Evolutionary conservation across 2,888 invertebrate genomes (phyloP), one percentile per base, ranked within the genome.

Genomic region (Hylaea fasciaria): DNA sequence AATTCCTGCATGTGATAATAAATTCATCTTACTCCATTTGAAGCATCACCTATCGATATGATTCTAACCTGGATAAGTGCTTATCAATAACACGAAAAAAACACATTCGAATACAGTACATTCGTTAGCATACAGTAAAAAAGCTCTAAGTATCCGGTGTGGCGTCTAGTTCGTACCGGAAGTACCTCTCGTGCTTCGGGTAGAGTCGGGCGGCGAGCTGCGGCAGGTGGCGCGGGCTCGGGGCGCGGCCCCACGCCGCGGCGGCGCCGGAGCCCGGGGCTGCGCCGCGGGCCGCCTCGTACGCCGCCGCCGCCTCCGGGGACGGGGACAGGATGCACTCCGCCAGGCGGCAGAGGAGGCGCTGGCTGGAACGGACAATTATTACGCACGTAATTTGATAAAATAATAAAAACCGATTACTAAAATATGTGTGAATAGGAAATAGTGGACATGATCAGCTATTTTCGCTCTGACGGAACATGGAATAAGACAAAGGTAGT

Each of bases 291-390:
- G 81, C 70, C 1, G 72, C n/a, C 63, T 85, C 83, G 77, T 76
- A 87, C 0, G 78, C 73, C 0, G 75, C 77, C 0, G 67, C 50
- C 0, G 73, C 40, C 1, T 50, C 45, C 1, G 78, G 77, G 0
- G 74, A 71, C 0, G 84, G 80, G 0, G 70, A 53, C 0, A 83
- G 57, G 1, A 86, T 61, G 73, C 84, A 87, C n/a, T 75, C 80
- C 0, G 85, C 86, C 52, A 86, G 74, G 7, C 83, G 83, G 59
- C 85, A 81, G 5, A 91, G 80, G 0, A 83, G 62, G 0, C 89
- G 86, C 64, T 86, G 89, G 4, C 91, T 91, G 78, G 0, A 62
- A 46, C n/a, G n/a, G 22, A 45, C n/a, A 45, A 66, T 50, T 32
- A n/a, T 56, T 11, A 28, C 12, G 12, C n/a, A n/a, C n/a, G n/a